Base-by-base conservation (phyloP, 1,140 invertebrate genomes). In the Anastrepha ludens region DNA sequence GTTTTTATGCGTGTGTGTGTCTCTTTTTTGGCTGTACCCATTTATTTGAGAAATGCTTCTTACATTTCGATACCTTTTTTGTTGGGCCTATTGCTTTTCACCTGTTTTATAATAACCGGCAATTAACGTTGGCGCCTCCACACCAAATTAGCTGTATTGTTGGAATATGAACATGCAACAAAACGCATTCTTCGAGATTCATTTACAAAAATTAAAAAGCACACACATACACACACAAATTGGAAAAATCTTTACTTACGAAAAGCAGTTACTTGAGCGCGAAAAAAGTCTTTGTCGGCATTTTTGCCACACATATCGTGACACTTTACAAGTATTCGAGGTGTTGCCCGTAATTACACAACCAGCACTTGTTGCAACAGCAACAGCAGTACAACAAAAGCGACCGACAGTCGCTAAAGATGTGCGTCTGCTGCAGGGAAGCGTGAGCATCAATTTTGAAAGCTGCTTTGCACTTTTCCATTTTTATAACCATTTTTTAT, bases 291-390 rank as follows among this genome's bases (percentile, higher is more conserved):
- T 81, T 81, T 81, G 74, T 81, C 74, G 47, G 74, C 74, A 3
- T 81, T 55, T 8, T 29, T 81, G 74, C 74, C 74, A 81, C 74
- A 81, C 44, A 81, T 81, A 81, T 81, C 74, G 20, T 81, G 74
- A 81, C 74, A 81, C 74, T 47, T 81, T 81, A 50, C 50, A 20
- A 20, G n/a, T 9, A 20, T 58, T 58, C 44, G 55, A 81, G 74
- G 74, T 81, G 74, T 55, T 81, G 74, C 74, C 74, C 20, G 55
- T 81, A 81, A 81, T 81, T 81, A 81, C 20, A 55, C 44, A 50
- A 55, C 47, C 17, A 81, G 8, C 74, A 81, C 74, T 81, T 55
- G 64, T 39, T 39, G 64, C 20, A 67, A 20, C n/a, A 5, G 60
- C 17, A 29, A 39, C 7, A 67, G 6, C n/a, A 2, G 11, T 15